A percentile compares a stretch with the other conserved stretches of the same genome.
Conservation (phyloP, 35 echinoderm and acorn worm species). For the Nesometra sesokonis region DNA sequence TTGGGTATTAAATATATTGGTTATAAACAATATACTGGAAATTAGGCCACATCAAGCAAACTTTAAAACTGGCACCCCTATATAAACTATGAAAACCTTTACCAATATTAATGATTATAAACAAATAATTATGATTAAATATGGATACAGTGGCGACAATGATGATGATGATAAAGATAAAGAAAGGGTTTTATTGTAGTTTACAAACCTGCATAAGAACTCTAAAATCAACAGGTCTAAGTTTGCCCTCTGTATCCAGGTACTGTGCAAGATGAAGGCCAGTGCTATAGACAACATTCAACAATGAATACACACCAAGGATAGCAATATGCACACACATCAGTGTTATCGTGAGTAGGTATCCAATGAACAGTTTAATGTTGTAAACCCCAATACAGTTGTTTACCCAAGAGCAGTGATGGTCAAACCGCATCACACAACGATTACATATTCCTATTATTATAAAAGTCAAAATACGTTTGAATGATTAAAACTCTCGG, state of each 20-base stretch:
- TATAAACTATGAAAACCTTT: no score
- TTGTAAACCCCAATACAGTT: constrained; percentile 79
- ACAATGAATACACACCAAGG: constrained; percentile 6
- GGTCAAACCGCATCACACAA: constrained; percentile 83
- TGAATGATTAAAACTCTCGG: no score
- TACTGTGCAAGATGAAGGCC: constrained; percentile 34
- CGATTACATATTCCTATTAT: constrained; percentile 64
- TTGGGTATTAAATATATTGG: no score
- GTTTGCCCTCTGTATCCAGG: constrained; percentile 29
- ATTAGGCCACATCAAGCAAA: no score
- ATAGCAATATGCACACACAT: constrained; percentile 13
- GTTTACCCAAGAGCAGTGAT: constrained; percentile 91
- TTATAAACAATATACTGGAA: no score
- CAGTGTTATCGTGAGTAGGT: constrained; percentile 38
- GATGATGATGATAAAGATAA: no score
- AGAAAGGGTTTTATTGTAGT: no score
- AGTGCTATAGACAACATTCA: constrained; percentile 7
- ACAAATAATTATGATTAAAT: no score
- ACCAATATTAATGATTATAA: no score
- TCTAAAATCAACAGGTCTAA: constrained; percentile 19
- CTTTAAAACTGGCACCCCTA: no score
- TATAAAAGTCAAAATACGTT: constrained; percentile 2
- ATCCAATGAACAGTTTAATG: constrained; percentile 39
- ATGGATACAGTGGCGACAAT: no score
- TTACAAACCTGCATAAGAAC: constrained; percentile 42